Conservation (phyloP, 2,113 vertebrate species). For the Percina caprodes region DNA sequence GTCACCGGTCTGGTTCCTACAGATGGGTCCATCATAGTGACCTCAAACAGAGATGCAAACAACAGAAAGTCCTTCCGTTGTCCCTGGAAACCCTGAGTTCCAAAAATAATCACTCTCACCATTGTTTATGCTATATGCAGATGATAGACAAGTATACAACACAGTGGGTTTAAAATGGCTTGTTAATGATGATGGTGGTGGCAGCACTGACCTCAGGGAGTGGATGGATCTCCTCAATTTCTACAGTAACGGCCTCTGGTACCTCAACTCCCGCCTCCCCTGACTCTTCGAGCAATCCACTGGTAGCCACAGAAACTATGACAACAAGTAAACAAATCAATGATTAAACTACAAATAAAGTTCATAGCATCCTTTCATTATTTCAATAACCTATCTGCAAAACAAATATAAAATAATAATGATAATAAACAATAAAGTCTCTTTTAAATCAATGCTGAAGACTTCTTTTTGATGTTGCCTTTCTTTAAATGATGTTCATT, state of each 20-base stretch:
- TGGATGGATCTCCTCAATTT: slow-evolving; percentile 90
- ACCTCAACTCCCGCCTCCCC: slow-evolving; percentile 75
- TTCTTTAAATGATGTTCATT: too few species aligned
- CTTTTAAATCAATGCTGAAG: too few species aligned
- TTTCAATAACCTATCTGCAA: neutral
- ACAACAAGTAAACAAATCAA: neutral
- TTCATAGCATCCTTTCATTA: neutral
- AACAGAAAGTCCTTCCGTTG: slow-evolving; percentile 91
- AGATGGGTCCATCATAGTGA: slow-evolving; percentile 91
- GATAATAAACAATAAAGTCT: too few species aligned
- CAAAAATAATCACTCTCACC: neutral
- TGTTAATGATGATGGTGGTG: neutral
- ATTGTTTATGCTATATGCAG: too few species aligned
- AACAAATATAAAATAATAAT: too few species aligned
- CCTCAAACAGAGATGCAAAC: slow-evolving; percentile 92
- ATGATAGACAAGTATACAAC: too few species aligned
- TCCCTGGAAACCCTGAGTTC: slow-evolving; percentile 85
- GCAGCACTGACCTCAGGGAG: slow-evolving; percentile 86
- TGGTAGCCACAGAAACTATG: slow-evolving; percentile 27
- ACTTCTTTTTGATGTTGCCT: too few species aligned
- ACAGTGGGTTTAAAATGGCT: too few species aligned
- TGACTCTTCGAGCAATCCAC: slow-evolving; percentile 63
- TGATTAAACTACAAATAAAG: neutral
- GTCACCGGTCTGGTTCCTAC: slow-evolving; percentile 85
- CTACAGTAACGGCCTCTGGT: slow-evolving; percentile 88